Percentiles rank a stretch among this genome's conserved stretches.
phyloP scores from a whole-genome alignment of 2,888 invertebrate species.

The Oscheius myriophilus region DNA sequence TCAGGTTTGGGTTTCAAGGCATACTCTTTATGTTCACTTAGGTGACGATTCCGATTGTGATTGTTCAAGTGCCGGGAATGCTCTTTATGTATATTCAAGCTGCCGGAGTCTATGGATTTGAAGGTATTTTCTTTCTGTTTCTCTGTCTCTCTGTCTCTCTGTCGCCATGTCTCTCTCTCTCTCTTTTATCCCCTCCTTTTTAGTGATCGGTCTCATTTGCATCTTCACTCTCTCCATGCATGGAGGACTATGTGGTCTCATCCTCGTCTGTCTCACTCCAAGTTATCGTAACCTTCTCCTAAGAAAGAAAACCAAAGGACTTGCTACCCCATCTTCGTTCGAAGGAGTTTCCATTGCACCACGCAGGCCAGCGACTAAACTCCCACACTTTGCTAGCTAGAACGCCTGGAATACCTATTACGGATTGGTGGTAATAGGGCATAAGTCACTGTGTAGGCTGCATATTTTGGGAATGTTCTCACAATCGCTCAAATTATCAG shows the following conservation, averaged over 20 bases:
- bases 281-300: background rate
- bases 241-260: constrained; percentile 1
- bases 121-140: background rate
- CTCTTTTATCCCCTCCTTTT: background rate
- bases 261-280: constrained; percentile 5
- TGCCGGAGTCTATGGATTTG: background rate
- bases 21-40: background rate
- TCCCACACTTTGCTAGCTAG: no score
- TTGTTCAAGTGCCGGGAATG: constrained; percentile 8
- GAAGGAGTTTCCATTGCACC: no score
- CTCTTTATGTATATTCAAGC: constrained; percentile 11
- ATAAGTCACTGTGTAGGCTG: no score
- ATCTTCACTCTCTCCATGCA: constrained; percentile 3
- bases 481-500: no score
- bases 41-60: background rate
- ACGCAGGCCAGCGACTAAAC: no score
- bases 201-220: constrained; percentile 8
- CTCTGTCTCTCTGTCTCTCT: background rate
- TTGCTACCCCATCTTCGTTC: no score
- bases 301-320: no score
- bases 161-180: no score
- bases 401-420: no score
- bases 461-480: no score
- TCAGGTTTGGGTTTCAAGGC: background rate
- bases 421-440: no score